Evolutionary conservation across 2,113 vertebrate species (phyloP).

Genomic region (Etia nguti): DNA sequence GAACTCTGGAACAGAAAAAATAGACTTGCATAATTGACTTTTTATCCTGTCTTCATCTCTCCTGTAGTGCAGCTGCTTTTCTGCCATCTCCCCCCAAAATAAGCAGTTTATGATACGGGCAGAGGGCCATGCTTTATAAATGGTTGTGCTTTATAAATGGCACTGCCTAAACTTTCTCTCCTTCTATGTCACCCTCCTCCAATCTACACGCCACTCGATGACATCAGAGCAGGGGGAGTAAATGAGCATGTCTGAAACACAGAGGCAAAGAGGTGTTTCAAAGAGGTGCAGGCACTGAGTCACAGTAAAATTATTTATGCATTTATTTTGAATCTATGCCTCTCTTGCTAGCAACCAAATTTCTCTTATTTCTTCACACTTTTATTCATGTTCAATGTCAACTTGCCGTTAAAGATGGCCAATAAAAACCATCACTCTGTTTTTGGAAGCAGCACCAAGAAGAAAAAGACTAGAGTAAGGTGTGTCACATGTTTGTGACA

Average conservation of each 20-base stretch:
- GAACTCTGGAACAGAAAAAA: not conserved
- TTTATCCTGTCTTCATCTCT: not conserved
- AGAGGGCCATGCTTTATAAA: constrained; percentile 38
- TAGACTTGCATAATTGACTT: not conserved
- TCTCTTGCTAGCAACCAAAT: not conserved
- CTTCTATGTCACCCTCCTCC: not conserved
- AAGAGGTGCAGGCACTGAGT: not conserved
- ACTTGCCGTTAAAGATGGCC: not conserved
- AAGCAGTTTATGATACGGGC: constrained; percentile 60
- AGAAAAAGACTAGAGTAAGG: constrained; percentile 21
- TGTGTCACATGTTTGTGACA: constrained; percentile 25
- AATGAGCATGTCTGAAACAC: not conserved
- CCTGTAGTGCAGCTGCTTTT: constrained; percentile 44
- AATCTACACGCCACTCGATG: not conserved
- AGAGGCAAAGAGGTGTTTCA: not conserved
- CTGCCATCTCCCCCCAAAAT: constrained; percentile 55
- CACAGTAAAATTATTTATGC: constrained; percentile 1
- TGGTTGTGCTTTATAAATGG: constrained; percentile 54
- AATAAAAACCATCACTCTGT: not conserved
- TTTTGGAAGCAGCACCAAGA: not conserved
- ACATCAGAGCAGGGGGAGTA: not conserved
- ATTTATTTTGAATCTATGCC: constrained; percentile 17
- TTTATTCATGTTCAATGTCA: not conserved
- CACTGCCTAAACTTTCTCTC: constrained; percentile 34
- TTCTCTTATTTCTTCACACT: not conserved